A percentile compares a stretch with the other conserved stretches of the same genome.
These are phyloP conservation scores for Gallinago solitaria DNA, from an alignment of 2,797 vertebrate species.

Conservation along the genomic window DNA sequence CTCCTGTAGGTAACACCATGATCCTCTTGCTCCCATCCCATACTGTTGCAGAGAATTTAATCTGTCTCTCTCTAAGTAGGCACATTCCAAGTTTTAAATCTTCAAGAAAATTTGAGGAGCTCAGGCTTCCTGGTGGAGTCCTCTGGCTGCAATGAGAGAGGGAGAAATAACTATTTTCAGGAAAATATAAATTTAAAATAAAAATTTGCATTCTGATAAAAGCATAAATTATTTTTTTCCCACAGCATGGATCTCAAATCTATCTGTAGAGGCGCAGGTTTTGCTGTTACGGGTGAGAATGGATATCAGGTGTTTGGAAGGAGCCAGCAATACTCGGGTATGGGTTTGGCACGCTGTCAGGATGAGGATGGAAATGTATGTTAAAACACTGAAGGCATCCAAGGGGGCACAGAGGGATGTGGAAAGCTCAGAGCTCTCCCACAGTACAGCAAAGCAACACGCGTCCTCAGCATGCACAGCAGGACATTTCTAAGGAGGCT, in stretches of 20 bases:
- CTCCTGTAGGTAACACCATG: neutral
- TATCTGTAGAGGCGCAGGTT: neutral
- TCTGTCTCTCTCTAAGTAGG: neutral
- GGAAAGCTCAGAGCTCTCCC: neutral
- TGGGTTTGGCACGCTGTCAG: neutral
- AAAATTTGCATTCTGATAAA: neutral
- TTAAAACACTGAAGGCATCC: neutral
- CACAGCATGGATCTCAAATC: accelerated
- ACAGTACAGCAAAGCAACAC: neutral
- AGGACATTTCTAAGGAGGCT: neutral
- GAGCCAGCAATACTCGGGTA: neutral
- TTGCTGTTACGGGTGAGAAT: neutral
- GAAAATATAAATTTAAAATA: neutral
- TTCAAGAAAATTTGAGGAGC: neutral
- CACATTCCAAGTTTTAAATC: neutral
- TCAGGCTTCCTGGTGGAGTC: neutral
- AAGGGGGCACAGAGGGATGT: neutral
- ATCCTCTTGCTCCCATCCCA: neutral
- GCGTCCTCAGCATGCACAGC: neutral
- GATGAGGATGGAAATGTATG: neutral
- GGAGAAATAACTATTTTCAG: neutral
- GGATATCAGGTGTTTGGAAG: neutral
- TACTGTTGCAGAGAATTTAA: neutral
- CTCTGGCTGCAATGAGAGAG: neutral
- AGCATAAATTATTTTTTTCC: neutral